phyloP scores from a whole-genome alignment of 2,113 vertebrate genomes.

The Sander lucioperca region DNA sequence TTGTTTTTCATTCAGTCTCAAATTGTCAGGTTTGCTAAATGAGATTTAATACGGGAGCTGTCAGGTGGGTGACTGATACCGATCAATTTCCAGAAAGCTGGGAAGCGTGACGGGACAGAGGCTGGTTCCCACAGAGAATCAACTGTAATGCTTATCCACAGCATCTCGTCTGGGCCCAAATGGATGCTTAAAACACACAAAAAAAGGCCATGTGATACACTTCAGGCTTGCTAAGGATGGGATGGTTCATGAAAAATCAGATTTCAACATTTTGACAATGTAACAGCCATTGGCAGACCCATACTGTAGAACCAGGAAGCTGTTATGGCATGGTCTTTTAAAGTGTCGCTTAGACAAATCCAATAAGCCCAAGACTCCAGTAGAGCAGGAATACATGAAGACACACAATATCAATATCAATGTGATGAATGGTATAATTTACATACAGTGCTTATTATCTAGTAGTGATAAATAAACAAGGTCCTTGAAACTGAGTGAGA shows the following conservation, averaged over 20 bases:
- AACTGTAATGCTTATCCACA: slow-evolving; percentile 30
- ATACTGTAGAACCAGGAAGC: background rate
- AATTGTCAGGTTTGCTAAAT: slow-evolving; percentile 63
- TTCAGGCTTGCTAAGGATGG: background rate
- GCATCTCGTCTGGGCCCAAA: slow-evolving; percentile 9
- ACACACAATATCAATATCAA: slow-evolving; percentile 34
- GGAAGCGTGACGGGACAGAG: slow-evolving; percentile 28
- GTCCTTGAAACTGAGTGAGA: slow-evolving; percentile 30
- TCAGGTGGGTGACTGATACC: slow-evolving; percentile 56
- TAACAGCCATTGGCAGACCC: background rate
- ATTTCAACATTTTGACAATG: background rate
- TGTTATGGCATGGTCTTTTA: slow-evolving; percentile 4
- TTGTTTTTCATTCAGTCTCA: slow-evolving; percentile 45
- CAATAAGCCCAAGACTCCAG: background rate
- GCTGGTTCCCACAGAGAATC: slow-evolving; percentile 29
- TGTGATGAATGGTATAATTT: slow-evolving; percentile 58
- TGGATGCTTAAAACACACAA: slow-evolving; percentile 23
- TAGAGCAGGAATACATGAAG: slow-evolving; percentile 10
- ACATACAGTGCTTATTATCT: slow-evolving; percentile 49
- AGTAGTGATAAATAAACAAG: slow-evolving; percentile 55
- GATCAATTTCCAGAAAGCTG: slow-evolving; percentile 60
- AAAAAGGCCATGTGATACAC: slow-evolving; percentile 1
- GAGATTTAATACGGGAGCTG: slow-evolving; percentile 62
- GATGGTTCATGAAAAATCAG: background rate
- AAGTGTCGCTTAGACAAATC: slow-evolving; percentile 11